Evolutionary conservation across 2,888 invertebrate genomes (phyloP).

Genomic region (Sylvicola fuscatus): DNA sequence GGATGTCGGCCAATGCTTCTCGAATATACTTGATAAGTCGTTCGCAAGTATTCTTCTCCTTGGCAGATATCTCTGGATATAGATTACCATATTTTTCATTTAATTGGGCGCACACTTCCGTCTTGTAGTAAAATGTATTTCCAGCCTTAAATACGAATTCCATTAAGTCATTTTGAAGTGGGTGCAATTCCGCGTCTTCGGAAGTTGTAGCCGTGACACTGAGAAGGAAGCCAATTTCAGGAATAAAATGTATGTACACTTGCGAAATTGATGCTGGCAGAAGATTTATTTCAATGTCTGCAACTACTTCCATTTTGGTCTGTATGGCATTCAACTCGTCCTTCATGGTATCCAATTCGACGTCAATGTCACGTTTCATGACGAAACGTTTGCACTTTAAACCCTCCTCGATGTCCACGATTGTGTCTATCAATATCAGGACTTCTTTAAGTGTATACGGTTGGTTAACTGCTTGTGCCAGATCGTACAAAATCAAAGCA

Average conservation of each 20-base stretch:
- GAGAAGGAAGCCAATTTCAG: slow-evolving; percentile 10
- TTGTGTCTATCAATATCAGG: slow-evolving; percentile 7
- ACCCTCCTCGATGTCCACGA: slow-evolving; percentile 8
- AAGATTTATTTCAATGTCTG: slow-evolving; percentile 2
- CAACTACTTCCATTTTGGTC: slow-evolving; percentile 4
- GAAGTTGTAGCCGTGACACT: background rate
- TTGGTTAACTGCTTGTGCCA: slow-evolving; percentile 4
- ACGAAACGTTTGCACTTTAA: slow-evolving; percentile 7
- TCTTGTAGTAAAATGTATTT: slow-evolving; percentile 21
- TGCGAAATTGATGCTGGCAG: slow-evolving; percentile 1
- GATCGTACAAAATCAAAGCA: slow-evolving; percentile 4
- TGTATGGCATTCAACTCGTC: slow-evolving; percentile 3
- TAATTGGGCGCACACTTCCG: slow-evolving; percentile 33
- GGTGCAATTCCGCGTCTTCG: background rate
- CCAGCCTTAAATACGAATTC: slow-evolving; percentile 14
- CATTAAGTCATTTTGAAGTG: slow-evolving; percentile 5
- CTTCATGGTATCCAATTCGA: slow-evolving; percentile 8
- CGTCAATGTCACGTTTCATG: slow-evolving; percentile 8
- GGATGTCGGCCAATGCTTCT: slow-evolving; percentile 34
- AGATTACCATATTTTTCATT: slow-evolving; percentile 61
- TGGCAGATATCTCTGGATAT: slow-evolving; percentile 54
- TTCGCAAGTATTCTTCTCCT: slow-evolving; percentile 59
- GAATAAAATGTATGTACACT: slow-evolving; percentile 5
- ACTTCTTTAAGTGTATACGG: slow-evolving; percentile 5
- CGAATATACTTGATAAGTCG: slow-evolving; percentile 39